Evolutionary conservation across 2,113 vertebrate species (phyloP).

Genomic region (Rissa tridactyla): DNA sequence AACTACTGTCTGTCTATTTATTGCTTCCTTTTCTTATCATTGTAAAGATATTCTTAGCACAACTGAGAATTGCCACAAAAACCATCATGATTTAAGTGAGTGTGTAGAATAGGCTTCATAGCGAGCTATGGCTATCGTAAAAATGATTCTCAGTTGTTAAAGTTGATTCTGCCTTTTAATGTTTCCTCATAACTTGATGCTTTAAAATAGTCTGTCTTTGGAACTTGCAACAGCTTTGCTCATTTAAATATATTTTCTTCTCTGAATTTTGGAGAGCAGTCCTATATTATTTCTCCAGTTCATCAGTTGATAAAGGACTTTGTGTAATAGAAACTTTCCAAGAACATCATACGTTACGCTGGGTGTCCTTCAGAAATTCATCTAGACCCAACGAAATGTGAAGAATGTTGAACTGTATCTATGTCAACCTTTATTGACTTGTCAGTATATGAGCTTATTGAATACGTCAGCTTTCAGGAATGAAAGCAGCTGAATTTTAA

Average conservation of each 20-base stretch:
- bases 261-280: neutral
- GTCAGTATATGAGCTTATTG: neutral
- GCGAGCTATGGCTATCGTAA: neutral
- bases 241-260: neutral
- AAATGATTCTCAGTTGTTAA: constrained; percentile 45
- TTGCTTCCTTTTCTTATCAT: neutral
- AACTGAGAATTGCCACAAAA: constrained; percentile 17
- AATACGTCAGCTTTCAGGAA: neutral
- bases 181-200: constrained; percentile 10
- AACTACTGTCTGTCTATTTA: neutral
- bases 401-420: neutral
- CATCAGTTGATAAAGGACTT: neutral
- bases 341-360: neutral
- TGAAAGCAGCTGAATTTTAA: neutral
- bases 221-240: neutral
- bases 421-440: neutral
- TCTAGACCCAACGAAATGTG: neutral
- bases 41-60: neutral
- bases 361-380: neutral
- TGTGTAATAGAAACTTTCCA: neutral
- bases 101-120: neutral
- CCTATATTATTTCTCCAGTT: neutral
- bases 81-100: neutral
- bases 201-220: constrained; percentile 11
- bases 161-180: constrained; percentile 30